Evolutionary conservation across 2,888 invertebrate genomes (phyloP).

Genomic region (Argynnis bischoffii): DNA sequence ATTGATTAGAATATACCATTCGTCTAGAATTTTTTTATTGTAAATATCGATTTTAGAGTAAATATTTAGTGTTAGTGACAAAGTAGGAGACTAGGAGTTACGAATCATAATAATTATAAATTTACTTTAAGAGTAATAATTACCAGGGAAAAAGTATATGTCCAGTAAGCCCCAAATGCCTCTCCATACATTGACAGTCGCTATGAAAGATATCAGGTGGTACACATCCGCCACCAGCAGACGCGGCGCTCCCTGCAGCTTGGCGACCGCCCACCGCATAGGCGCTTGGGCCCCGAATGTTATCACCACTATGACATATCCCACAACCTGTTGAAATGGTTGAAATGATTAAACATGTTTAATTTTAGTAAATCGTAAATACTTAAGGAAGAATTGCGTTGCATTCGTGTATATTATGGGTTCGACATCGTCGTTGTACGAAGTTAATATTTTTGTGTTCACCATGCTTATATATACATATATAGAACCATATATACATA

Average conservation of each 20-base stretch:
- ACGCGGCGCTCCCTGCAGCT: conserved; percentile 85
- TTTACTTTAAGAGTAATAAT: conserved; percentile 53
- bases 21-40: no score
- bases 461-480: no score
- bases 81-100: no score
- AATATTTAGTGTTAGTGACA: no score
- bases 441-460: no score
- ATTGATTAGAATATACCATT: no score
- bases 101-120: no score
- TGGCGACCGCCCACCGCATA: conserved; percentile 87
- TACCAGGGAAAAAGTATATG: conserved; percentile 89
- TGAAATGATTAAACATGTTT: neutral
- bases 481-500: no score
- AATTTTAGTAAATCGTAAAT: neutral
- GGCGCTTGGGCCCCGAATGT: conserved; percentile 89
- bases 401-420: no score
- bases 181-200: conserved; percentile 94
- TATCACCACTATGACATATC: conserved; percentile 87
- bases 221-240: conserved; percentile 89
- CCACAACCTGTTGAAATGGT: conserved; percentile 82
- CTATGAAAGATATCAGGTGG: conserved; percentile 88
- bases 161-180: conserved; percentile 93
- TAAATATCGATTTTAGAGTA: no score
- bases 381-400: no score
- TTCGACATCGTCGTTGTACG: no score